Percentiles rank a stretch among this genome's conserved stretches.
phyloP scores from a whole-genome alignment of 2,888 invertebrate genomes.

The Nomada fucata region DNA sequence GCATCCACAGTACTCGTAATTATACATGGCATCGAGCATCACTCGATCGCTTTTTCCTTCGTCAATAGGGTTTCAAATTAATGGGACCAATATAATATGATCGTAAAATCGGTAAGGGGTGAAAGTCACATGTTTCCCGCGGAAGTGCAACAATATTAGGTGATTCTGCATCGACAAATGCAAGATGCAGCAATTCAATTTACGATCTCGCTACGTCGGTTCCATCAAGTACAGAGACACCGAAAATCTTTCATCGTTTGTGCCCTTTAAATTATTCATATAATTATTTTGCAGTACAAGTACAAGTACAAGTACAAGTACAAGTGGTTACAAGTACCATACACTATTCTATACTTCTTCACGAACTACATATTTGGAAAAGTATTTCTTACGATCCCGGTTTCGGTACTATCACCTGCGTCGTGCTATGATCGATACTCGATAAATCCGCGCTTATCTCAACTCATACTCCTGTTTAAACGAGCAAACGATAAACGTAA shows the following conservation, averaged over 20 bases:
- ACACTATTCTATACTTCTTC: not conserved
- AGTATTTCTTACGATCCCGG: not conserved
- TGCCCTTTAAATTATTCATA: conserved; percentile 8
- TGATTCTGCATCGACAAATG: too few relatives aligned
- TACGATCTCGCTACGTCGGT: too few relatives aligned
- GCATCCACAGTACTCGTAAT: conserved; percentile 36
- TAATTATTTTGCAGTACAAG: not conserved
- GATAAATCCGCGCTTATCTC: conserved; percentile 9
- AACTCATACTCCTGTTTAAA: conserved; percentile 38
- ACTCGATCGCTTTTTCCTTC: not conserved
- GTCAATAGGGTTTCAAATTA: not conserved
- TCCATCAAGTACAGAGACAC: not conserved
- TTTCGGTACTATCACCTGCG: conserved; percentile 13
- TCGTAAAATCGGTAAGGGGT: too few relatives aligned
- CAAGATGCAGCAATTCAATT: too few relatives aligned
- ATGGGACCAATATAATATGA: too few relatives aligned
- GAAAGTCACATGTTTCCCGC: too few relatives aligned
- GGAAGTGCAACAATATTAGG: too few relatives aligned
- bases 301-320: too few relatives aligned
- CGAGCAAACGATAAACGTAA: conserved; percentile 61
- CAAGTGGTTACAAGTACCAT: too few relatives aligned
- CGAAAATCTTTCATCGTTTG: conserved; percentile 5
- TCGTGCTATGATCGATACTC: not conserved
- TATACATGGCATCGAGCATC: conserved; percentile 1
- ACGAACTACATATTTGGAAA: not conserved